Conservation (phyloP, 2,797 vertebrate genomes). For the Natrix natrix region DNA sequence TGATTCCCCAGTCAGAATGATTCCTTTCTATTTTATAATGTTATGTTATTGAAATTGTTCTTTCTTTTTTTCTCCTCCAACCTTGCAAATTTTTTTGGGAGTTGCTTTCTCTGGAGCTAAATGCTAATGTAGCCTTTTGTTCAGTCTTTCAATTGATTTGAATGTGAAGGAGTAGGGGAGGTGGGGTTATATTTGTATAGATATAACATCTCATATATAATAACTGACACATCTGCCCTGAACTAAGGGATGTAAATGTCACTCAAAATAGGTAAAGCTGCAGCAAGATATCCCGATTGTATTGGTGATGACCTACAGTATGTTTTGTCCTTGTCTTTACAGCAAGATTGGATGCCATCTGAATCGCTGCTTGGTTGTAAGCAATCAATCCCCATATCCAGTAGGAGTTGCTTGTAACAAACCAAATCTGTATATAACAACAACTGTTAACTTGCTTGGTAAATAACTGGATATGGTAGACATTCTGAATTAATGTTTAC, state of each 20-base stretch:
- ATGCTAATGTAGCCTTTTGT: slow-evolving; percentile 41
- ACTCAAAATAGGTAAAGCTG: background rate
- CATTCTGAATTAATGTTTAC: slow-evolving; percentile 21
- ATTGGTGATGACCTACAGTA: background rate
- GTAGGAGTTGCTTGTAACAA: no score
- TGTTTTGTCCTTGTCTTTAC: no score
- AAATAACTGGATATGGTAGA: slow-evolving; percentile 3
- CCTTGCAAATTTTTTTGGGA: slow-evolving; percentile 20
- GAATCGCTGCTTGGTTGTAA: no score
- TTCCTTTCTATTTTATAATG: background rate
- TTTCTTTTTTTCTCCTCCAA: background rate
- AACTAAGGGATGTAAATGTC: slow-evolving; percentile 5
- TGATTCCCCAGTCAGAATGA: slow-evolving; percentile 8
- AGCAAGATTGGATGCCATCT: no score
- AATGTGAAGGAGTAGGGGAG: slow-evolving; percentile 27
- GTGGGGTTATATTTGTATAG: background rate
- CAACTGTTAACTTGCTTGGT: background rate
- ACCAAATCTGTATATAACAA: no score
- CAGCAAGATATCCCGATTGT: background rate
- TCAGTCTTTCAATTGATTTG: slow-evolving; percentile 19
- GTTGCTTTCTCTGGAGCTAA: slow-evolving; percentile 15
- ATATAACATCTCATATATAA: slow-evolving; percentile 3
- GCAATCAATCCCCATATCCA: no score
- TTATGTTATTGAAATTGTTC: slow-evolving; percentile 12
- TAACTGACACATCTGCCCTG: background rate